These are phyloP conservation scores for Lepeophtheirus salmonis DNA, from an alignment of 1,140 invertebrate genomes.

Conservation along the genomic window DNA sequence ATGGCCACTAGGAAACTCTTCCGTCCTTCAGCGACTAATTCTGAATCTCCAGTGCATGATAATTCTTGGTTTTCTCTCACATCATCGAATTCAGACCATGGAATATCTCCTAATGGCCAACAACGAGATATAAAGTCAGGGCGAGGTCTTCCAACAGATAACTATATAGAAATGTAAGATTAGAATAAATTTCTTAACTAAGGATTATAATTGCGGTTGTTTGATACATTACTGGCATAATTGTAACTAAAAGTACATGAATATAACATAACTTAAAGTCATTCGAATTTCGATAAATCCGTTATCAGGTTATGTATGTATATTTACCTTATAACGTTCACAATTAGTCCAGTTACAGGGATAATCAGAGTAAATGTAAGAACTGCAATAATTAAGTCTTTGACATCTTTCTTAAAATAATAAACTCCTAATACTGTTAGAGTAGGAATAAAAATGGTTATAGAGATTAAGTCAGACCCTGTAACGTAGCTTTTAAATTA, in stretches of 20 bases:
- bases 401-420: constrained; percentile 36
- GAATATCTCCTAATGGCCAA: constrained; percentile 47
- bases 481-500: constrained; percentile 46
- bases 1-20: constrained; percentile 77
- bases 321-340: constrained; percentile 53
- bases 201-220: too few relatives aligned
- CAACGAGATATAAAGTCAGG: constrained; percentile 68
- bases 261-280: too few relatives aligned
- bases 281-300: too few relatives aligned
- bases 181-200: constrained; percentile 17
- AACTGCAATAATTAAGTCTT: constrained; percentile 41
- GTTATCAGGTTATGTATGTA: too few relatives aligned
- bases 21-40: constrained; percentile 47
- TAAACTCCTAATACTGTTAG: constrained; percentile 38
- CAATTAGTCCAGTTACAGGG: constrained; percentile 50
- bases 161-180: constrained; percentile 18
- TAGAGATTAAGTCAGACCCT: constrained; percentile 39
- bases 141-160: constrained; percentile 44
- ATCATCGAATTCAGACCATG: constrained; percentile 17
- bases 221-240: too few relatives aligned
- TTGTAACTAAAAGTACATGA: too few relatives aligned
- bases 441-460: constrained; percentile 42
- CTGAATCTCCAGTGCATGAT: constrained; percentile 44
- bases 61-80: constrained; percentile 34
- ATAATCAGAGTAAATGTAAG: constrained; percentile 42